Conservation (phyloP, 2,113 vertebrate species). For the Herpailurus yagouaroundi region DNA sequence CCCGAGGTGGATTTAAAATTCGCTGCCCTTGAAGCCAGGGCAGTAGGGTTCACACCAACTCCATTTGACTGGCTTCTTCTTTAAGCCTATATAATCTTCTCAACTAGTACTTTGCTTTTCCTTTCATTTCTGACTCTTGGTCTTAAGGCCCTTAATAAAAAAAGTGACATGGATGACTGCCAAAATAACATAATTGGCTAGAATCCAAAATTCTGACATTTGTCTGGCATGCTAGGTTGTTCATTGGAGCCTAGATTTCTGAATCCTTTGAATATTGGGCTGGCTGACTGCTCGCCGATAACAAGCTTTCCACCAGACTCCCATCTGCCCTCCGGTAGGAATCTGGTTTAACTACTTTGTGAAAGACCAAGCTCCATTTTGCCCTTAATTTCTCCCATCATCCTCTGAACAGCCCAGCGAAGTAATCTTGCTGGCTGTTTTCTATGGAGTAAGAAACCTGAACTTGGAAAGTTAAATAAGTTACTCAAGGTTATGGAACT, state of each 20-base stretch:
- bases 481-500: background rate
- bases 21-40: background rate
- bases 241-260: background rate
- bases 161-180: background rate
- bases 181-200: background rate
- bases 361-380: background rate
- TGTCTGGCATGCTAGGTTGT: background rate
- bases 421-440: background rate
- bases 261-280: background rate
- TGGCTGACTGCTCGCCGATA: background rate
- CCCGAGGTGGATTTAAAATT: background rate
- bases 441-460: background rate
- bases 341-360: background rate
- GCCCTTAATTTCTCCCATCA: background rate
- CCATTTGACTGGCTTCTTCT: background rate
- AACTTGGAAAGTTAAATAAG: background rate
- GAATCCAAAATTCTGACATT: background rate
- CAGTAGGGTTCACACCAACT: background rate
- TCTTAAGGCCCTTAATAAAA: background rate
- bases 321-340: background rate
- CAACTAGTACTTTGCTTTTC: background rate
- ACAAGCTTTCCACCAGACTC: background rate
- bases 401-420: background rate
- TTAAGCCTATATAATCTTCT: background rate
- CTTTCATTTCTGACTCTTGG: constrained; percentile 8